A percentile compares a stretch with the other conserved stretches of the same genome.
These are phyloP conservation scores for Girardia tigrina DNA, from an alignment of 2,888 invertebrate species.

Conservation along the genomic window DNA sequence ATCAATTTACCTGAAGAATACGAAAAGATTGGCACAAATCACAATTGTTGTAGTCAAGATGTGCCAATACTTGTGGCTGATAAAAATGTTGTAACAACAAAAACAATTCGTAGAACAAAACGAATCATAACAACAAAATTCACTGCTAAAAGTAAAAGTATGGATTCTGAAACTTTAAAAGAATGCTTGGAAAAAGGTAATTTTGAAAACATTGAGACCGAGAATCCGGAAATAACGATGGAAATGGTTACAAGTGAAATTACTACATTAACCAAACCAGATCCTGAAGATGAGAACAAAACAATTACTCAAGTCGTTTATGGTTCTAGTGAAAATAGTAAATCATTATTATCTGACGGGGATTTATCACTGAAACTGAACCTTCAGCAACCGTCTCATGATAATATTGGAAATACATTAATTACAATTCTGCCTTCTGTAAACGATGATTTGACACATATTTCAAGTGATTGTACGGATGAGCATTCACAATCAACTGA, in stretches of 20 bases:
- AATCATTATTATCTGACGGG: background rate
- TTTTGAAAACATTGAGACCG: constrained; percentile 16
- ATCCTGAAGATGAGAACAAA: background rate
- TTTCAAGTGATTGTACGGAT: background rate
- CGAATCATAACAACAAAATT: constrained; percentile 12
- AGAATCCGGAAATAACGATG: constrained; percentile 14
- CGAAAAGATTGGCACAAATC: background rate
- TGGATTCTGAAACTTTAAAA: constrained; percentile 21
- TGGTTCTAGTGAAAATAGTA: constrained; percentile 12
- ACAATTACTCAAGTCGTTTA: background rate
- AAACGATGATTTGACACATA: background rate
- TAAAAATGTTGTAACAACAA: constrained; percentile 23
- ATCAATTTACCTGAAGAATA: background rate
- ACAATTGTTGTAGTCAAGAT: background rate
- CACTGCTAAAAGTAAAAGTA: constrained; percentile 11
- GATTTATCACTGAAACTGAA: background rate
- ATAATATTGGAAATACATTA: background rate
- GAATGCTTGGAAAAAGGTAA: constrained; percentile 10
- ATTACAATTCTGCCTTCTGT: background rate
- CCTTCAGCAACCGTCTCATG: background rate
- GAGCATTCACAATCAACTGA: background rate
- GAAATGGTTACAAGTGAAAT: constrained; percentile 8
- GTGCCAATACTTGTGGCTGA: background rate
- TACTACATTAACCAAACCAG: background rate
- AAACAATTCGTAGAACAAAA: constrained; percentile 21